Base-by-base conservation (phyloP, 2,113 vertebrate genomes). In the Brachypodius melanocephalos region DNA sequence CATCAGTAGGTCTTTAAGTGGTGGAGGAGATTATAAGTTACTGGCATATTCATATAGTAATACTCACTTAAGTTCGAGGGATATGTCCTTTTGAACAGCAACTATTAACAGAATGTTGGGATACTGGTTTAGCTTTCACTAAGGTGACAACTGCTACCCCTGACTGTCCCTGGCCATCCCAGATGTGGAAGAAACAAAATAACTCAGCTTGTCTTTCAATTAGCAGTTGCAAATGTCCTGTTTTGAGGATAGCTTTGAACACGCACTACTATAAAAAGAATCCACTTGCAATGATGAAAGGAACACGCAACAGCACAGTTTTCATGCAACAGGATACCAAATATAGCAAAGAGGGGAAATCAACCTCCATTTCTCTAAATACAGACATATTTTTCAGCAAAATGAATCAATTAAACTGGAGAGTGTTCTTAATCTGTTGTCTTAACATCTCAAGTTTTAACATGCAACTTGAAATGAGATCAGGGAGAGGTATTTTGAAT, bases 1-100 rank as follows among this genome's bases (percentile, higher is more conserved):
- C 91, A 94, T 73, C 90, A 88, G 79, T 85, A 83, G 82, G 54
- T 81, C 72, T 88, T 90, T 49, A 88, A 91, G 68, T 71, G n/a
- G 26, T 85, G 59, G 51, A 71, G 51, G 28, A 83, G 40, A 63
- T 83, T 66, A 24, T 48, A 88, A 68, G 0, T 85, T 63, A 63
- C 34, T 71, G 65, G 46, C 75, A 55, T 71, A 92, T 68, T 92
- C 32, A 55, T 42, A 21, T 4, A n/a, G 18, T 31, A 80, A 83
- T 80, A 66, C 29, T 93, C 36, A 71, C 38, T 94, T 17, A 61
- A 73, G 21, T 93, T 85, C 32, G 75, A 69, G 34, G 62, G 22
- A 26, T 28, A 4, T 28, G 58, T 58, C 18, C 54, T 73, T 91
- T 74, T 45, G 59, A 94, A 57, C 22, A 67, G 55, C 18, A 73